Percentiles rank a stretch among this genome's conserved stretches.
These are phyloP conservation scores for Megaceryle torquata DNA, from an alignment of 2,113 vertebrate genomes.

Conservation along the genomic window DNA sequence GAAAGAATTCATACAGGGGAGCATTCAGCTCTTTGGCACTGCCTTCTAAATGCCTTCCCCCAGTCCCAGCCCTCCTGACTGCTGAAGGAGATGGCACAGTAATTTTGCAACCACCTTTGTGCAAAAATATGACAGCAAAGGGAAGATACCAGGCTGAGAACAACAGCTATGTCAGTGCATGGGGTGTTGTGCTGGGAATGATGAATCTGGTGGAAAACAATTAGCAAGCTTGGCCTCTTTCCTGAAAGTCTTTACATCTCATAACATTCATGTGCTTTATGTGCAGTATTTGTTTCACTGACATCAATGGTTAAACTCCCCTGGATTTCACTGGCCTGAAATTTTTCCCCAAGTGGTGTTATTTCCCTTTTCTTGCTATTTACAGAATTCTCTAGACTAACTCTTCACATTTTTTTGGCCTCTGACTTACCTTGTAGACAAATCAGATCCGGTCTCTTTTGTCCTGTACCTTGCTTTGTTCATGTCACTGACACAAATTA, in stretches of 20 bases:
- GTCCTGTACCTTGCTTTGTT: background rate
- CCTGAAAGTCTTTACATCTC: background rate
- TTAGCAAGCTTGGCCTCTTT: background rate
- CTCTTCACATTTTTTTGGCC: background rate
- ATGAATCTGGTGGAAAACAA: background rate
- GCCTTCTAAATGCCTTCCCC: background rate
- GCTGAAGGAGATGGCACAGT: background rate
- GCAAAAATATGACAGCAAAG: background rate
- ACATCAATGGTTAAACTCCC: background rate
- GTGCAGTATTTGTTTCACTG: background rate
- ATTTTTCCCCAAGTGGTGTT: background rate
- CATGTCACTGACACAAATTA: background rate
- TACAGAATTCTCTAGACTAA: background rate
- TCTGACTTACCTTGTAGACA: background rate
- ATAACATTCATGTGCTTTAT: background rate
- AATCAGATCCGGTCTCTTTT: background rate
- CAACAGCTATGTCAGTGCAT: background rate
- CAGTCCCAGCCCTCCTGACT: background rate
- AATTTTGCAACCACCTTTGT: background rate
- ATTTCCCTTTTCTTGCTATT: background rate
- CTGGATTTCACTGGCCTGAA: background rate
- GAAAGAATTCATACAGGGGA: constrained; percentile 26
- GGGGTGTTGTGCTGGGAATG: background rate
- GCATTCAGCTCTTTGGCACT: background rate
- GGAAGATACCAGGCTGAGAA: background rate